These are phyloP conservation scores for Sussaba pulchella DNA, from an alignment of 2,888 invertebrate species.

Conservation along the genomic window DNA sequence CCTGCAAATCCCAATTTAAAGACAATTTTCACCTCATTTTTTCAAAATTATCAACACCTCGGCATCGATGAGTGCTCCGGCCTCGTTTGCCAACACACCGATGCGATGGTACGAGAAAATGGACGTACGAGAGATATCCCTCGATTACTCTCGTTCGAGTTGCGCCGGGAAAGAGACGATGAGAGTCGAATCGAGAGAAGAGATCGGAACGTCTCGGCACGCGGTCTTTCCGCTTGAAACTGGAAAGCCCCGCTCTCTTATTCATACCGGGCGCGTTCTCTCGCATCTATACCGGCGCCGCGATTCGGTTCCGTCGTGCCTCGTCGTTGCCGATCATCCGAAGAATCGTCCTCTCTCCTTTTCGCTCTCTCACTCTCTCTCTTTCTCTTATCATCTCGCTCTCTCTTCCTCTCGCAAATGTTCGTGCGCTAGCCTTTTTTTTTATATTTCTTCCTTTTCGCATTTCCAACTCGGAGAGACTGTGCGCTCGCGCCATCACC, in stretches of 20 bases:
- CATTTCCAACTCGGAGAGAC: conserved; percentile 39
- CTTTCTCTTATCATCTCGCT: conserved; percentile 60
- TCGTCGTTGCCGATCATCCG: conserved; percentile 32
- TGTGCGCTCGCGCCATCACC: conserved; percentile 28
- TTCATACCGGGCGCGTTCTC: conserved; percentile 56
- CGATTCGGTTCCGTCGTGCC: conserved; percentile 36
- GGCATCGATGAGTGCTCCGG: no score
- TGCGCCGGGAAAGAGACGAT: conserved; percentile 36
- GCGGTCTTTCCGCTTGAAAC: conserved; percentile 60
- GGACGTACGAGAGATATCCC: conserved; percentile 7
- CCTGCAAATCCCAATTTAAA: no score
- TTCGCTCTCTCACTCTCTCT: conserved; percentile 16
- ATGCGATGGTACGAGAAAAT: neutral
- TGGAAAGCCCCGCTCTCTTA: conserved; percentile 63
- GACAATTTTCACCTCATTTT: no score
- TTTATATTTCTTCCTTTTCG: conserved; percentile 38
- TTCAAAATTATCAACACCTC: no score
- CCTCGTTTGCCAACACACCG: neutral
- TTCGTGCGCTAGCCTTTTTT: neutral
- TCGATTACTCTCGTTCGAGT: conserved; percentile 39
- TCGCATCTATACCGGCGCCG: conserved; percentile 36
- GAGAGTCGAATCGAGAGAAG: conserved; percentile 46
- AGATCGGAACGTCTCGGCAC: conserved; percentile 45
- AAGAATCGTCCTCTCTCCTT: conserved; percentile 29
- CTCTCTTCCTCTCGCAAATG: conserved; percentile 13